Evolutionary conservation across 1,140 invertebrate species (phyloP).

Genomic region (Agrypnia vestita): DNA sequence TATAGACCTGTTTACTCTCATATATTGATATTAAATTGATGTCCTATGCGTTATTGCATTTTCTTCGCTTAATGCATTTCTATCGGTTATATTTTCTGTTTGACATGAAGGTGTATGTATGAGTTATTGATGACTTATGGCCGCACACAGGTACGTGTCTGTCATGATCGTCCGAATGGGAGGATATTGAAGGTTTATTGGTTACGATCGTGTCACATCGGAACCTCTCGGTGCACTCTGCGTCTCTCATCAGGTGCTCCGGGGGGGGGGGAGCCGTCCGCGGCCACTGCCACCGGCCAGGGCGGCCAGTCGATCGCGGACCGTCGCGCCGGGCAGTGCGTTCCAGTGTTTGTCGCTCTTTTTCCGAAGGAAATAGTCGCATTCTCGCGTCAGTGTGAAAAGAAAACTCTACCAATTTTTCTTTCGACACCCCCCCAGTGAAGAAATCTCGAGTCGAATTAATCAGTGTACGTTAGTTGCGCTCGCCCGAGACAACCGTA

Average conservation of each 20-base stretch:
- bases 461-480: neutral
- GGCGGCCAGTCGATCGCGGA: conserved; percentile 52
- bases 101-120: no score
- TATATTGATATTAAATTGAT: no score
- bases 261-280: neutral
- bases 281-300: neutral
- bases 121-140: no score
- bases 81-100: no score
- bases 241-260: conserved; percentile 3
- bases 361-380: conserved; percentile 43
- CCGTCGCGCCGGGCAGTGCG: conserved; percentile 44
- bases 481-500: neutral
- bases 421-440: conserved; percentile 11
- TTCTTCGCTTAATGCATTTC: no score
- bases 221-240: conserved; percentile 9
- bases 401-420: conserved; percentile 29
- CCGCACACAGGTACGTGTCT: no score
- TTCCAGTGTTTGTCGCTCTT: conserved; percentile 35
- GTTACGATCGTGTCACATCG: neutral
- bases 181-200: neutral
- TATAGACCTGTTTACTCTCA: no score
- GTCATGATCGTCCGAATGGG: no score
- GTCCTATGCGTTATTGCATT: no score
- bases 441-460: neutral
- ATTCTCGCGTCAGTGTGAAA: conserved; percentile 34